Conservation (phyloP, 2,797 vertebrate species). For the Siniperca scherzeri region DNA sequence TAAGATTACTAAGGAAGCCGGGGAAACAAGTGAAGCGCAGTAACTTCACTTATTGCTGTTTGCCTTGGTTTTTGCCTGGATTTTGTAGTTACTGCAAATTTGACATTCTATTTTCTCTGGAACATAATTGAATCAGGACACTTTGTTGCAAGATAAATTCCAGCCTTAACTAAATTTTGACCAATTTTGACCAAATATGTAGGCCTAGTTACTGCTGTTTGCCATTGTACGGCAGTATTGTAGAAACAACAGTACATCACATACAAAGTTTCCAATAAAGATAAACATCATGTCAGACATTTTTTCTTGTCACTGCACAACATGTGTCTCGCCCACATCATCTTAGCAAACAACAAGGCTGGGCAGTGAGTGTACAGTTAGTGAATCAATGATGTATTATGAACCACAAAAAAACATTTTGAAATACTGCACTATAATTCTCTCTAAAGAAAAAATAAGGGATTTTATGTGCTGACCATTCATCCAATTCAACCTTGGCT, state of each 20-base stretch:
- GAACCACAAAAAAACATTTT: constrained; percentile 1
- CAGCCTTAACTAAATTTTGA: too few species aligned
- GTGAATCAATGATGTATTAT: constrained; percentile 13
- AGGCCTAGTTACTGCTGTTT: too few species aligned
- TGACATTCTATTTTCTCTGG: too few species aligned
- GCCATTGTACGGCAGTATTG: not conserved
- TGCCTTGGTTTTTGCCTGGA: too few species aligned
- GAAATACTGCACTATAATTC: not conserved
- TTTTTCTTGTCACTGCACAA: not conserved
- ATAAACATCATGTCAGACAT: not conserved
- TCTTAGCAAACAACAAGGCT: not conserved
- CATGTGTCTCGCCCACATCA: not conserved
- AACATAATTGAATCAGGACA: too few species aligned
- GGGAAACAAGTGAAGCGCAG: too few species aligned
- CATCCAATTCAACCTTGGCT: constrained; percentile 27
- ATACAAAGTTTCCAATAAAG: not conserved
- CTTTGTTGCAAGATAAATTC: too few species aligned
- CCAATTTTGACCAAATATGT: too few species aligned
- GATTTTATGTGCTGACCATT: constrained; percentile 24
- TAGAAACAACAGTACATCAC: not conserved
- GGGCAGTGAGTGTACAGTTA: not conserved
- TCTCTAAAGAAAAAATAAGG: not conserved
- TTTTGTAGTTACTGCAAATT: too few species aligned
- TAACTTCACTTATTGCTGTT: too few species aligned
- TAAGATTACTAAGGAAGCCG: too few species aligned